A percentile compares a stretch with the other conserved stretches of the same genome.
phyloP scores from a whole-genome alignment of 1,140 invertebrate species.

The Lasioglossum baleicum region DNA sequence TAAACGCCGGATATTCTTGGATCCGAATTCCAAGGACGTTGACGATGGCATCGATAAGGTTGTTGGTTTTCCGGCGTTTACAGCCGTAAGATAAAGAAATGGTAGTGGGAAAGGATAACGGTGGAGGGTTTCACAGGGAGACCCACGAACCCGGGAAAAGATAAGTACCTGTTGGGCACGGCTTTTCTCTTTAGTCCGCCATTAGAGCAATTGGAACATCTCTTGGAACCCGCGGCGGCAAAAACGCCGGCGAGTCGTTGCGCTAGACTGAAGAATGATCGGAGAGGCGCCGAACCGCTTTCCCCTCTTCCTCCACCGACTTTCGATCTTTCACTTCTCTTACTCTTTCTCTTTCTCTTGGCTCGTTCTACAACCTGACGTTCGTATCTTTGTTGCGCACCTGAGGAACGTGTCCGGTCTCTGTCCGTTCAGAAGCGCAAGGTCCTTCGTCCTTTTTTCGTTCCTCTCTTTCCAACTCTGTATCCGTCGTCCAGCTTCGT shows the following conservation, averaged over 20 bases:
- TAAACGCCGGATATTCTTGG: not conserved
- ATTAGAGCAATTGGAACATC: conserved; percentile 78
- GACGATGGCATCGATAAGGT: conserved; percentile 22
- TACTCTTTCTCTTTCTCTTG: conserved; percentile 37
- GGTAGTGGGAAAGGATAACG: not conserved
- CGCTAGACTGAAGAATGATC: conserved; percentile 79
- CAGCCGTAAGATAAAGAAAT: not conserved
- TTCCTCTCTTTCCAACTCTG: not conserved
- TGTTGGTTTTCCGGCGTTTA: not conserved
- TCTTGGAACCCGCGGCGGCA: conserved; percentile 65
- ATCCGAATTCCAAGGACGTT: not conserved
- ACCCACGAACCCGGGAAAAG: conserved; percentile 56
- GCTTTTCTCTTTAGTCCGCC: conserved; percentile 68
- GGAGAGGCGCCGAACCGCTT: conserved; percentile 72
- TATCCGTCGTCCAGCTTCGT: not conserved
- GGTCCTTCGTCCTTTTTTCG: conserved; percentile 4
- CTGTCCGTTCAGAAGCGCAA: not conserved
- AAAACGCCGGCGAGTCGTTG: conserved; percentile 75
- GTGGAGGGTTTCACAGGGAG: not conserved
- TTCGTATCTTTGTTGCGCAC: conserved; percentile 23
- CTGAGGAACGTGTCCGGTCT: conserved; percentile 19
- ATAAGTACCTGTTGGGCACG: conserved; percentile 69
- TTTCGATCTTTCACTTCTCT: conserved; percentile 52
- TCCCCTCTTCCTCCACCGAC: conserved; percentile 30
- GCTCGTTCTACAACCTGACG: conserved; percentile 5